phyloP scores from a whole-genome alignment of 2,113 vertebrate genomes.

The Archilochus colubris region DNA sequence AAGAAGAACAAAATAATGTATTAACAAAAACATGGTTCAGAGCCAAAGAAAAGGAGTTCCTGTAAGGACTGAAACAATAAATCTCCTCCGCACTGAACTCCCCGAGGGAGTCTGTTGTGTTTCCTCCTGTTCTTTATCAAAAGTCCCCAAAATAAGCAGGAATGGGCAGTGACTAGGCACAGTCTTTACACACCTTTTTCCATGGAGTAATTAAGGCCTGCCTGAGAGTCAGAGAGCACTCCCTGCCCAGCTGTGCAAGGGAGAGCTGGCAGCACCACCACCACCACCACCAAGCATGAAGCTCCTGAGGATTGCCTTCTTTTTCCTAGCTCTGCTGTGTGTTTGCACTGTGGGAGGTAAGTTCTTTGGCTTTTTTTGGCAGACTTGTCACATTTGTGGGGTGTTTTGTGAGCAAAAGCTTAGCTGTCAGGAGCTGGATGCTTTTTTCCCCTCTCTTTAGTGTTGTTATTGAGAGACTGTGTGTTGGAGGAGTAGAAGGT shows the following conservation, averaged over 20 bases:
- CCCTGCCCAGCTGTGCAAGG: constrained; percentile 35
- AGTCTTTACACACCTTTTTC: constrained; percentile 74
- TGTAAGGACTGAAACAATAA: constrained; percentile 84
- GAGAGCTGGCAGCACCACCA: background rate
- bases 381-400: background rate
- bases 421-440: background rate
- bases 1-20: constrained; percentile 80
- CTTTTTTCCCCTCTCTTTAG: background rate
- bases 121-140: constrained; percentile 86
- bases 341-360: constrained; percentile 61
- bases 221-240: constrained; percentile 38
- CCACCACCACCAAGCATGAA: constrained; percentile 60
- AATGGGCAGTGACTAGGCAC: constrained; percentile 70
- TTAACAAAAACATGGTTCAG: constrained; percentile 79
- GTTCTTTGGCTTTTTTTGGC: constrained; percentile 7
- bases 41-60: constrained; percentile 84
- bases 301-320: constrained; percentile 11
- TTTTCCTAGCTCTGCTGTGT: constrained; percentile 51
- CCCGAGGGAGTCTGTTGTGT: constrained; percentile 78
- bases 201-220: constrained; percentile 69
- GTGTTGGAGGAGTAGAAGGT: background rate
- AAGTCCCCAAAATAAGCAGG: constrained; percentile 81
- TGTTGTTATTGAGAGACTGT: background rate
- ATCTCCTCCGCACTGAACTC: constrained; percentile 82
- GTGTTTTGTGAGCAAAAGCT: background rate